Base-by-base conservation (phyloP, 2,888 invertebrate species). In the Frankliniella fusca region DNA sequence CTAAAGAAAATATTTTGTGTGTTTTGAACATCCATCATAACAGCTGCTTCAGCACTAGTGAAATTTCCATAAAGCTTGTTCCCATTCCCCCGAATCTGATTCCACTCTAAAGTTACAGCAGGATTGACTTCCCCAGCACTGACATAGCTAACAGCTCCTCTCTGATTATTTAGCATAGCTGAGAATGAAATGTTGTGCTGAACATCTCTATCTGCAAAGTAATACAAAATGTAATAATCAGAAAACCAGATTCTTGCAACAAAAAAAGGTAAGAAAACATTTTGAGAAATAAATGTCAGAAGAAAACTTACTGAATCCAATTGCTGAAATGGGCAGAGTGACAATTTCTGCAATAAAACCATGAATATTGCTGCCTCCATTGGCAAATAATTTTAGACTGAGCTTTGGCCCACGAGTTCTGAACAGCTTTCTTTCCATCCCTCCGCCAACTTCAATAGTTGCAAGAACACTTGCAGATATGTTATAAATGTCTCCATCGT, bases 311-410 rank as follows among this genome's bases (percentile, higher is more conserved):
- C 96, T 95, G 86, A 95, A 94, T 86, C 95, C 95, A 87, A 96
- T 94, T 11, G 94, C 94, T 80, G 97, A 96, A 86, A 97, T 95
- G 0, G 99, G 99, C 76, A 98, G 89, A 0, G 97, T 97, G 0
- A 98, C 94, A 81, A 99, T 93, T 90, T 99, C 99, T 23, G 99
- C 99, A 84, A 99, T 95, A 87, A 99, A 99, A 48, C 99, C 99
- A 88, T 97, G 95, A 23, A 92, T 91, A n/a, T 93, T 93, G 49
- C 97, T 96, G 0, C 98, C 98, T 48, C 98, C 97, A 85, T 97
- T 98, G 0, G 98, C 97, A 86, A 97, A 96, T 28, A 99, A 88
- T 86, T 96, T 94, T 0, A 99, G 90, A 86, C 97, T 97, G 85
- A 99, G 88, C 85, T 95, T 95, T 0, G 95, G 92, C 28, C 93